Percentiles rank a stretch among this genome's conserved stretches.
Evolutionary conservation across 2,113 vertebrate species (phyloP).

Genomic region (Micromys minutus): DNA sequence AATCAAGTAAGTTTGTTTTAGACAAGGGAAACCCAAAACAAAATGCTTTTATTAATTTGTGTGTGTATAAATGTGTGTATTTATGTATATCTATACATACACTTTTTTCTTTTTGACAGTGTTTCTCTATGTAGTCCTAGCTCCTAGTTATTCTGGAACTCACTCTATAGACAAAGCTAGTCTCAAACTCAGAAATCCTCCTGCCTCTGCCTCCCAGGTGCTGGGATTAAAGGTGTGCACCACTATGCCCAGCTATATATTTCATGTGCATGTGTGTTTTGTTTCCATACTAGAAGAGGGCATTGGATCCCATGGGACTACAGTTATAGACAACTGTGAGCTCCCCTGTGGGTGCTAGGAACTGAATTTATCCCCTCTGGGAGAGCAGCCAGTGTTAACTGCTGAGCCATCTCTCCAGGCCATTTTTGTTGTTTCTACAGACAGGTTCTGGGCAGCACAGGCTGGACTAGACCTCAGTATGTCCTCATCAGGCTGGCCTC

Average conservation of each 20-base stretch:
- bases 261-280: not conserved
- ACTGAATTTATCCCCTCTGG: not conserved
- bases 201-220: not conserved
- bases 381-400: not conserved
- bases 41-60: not conserved
- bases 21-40: not conserved
- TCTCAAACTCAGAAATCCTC: not conserved
- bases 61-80: too few species aligned
- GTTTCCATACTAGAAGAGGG: not conserved
- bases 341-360: not conserved
- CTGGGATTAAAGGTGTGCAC: not conserved
- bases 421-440: not conserved
- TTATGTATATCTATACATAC: too few species aligned
- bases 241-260: not conserved
- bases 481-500: not conserved
- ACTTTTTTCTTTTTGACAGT: not conserved
- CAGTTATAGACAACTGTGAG: not conserved
- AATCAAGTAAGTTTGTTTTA: not conserved
- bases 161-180: not conserved
- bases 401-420: not conserved
- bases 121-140: not conserved
- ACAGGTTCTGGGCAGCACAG: not conserved
- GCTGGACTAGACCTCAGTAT: not conserved
- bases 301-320: not conserved
- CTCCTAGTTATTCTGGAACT: not conserved